Conservation (phyloP, 2,888 invertebrate genomes). For the Tridacna gigas region DNA sequence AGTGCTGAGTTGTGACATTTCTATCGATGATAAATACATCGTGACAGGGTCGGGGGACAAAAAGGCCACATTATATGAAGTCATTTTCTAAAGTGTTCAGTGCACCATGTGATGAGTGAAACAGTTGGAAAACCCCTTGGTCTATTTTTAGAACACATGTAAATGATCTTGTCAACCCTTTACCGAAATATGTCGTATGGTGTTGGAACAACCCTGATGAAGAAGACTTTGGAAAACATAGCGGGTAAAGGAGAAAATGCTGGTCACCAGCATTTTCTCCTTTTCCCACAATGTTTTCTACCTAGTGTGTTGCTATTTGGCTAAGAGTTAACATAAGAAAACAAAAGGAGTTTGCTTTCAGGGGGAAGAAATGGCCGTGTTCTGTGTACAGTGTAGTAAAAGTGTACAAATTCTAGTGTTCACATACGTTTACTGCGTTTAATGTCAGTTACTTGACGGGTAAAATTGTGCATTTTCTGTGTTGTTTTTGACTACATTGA, state of each 20-base stretch:
- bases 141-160: slow-evolving; percentile 4
- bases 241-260: too few relatives aligned
- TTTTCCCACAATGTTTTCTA: too few relatives aligned
- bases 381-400: slow-evolving; percentile 17
- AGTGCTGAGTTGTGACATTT: slow-evolving; percentile 98
- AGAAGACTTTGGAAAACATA: too few relatives aligned
- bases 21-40: slow-evolving; percentile 97
- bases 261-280: too few relatives aligned
- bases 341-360: not conserved
- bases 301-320: too few relatives aligned
- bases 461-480: slow-evolving; percentile 28
- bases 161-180: not conserved
- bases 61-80: slow-evolving; percentile 98
- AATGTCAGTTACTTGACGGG: slow-evolving; percentile 21
- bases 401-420: slow-evolving; percentile 15
- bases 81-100: slow-evolving; percentile 85
- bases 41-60: slow-evolving; percentile 98
- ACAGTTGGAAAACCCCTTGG: slow-evolving; percentile 6
- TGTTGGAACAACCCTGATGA: too few relatives aligned
- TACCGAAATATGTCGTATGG: not conserved
- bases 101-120: not conserved
- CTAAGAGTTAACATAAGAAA: not conserved
- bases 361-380: not conserved
- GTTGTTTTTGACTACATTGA: not conserved
- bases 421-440: slow-evolving; percentile 15